These are phyloP conservation scores for Poeciliopsis prolifica DNA, from an alignment of 2,113 vertebrate species.

Conservation along the genomic window DNA sequence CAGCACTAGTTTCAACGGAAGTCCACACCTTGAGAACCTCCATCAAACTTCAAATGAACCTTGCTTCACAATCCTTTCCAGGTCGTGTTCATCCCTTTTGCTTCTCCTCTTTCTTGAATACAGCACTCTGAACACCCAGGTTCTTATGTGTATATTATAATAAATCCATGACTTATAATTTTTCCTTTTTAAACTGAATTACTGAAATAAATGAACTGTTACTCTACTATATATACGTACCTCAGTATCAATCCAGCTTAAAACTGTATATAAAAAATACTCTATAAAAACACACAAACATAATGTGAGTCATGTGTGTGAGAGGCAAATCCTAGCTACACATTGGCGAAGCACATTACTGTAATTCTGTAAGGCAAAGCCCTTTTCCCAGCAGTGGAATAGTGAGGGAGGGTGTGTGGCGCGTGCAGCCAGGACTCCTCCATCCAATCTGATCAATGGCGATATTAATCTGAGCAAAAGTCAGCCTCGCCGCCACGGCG, in stretches of 20 bases:
- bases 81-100: neutral
- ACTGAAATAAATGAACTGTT: neutral
- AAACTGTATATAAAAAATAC: neutral
- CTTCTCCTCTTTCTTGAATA: neutral
- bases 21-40: neutral
- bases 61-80: neutral
- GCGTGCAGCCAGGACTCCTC: conserved; percentile 65
- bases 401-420: conserved; percentile 4
- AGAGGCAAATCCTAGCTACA: conserved; percentile 41
- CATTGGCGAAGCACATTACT: conserved; percentile 45
- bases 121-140: neutral
- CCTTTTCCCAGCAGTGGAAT: conserved; percentile 56
- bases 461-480: conserved; percentile 82
- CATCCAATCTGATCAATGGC: conserved; percentile 83
- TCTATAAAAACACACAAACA: conserved; percentile 28
- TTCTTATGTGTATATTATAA: neutral
- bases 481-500: conserved; percentile 68
- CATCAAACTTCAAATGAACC: neutral
- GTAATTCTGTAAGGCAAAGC: conserved; percentile 49
- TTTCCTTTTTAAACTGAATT: neutral
- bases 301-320: conserved; percentile 14
- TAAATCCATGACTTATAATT: neutral
- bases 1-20: neutral
- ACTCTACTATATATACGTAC: neutral
- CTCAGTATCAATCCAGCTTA: neutral